Base-by-base conservation (phyloP, 2,888 invertebrate genomes). In the Caenorhabditis sp. region DNA sequence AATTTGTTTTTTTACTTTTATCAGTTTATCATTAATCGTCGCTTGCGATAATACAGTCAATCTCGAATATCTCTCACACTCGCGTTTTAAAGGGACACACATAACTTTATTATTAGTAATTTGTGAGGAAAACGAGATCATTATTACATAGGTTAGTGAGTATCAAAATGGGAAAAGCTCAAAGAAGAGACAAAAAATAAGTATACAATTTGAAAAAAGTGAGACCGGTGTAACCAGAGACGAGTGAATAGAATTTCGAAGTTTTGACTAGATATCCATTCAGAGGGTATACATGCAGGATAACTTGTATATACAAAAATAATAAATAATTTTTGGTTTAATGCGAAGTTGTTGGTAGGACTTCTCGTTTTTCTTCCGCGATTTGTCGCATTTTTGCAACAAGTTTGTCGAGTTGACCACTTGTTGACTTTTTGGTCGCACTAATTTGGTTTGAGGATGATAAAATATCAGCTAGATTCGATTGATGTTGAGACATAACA, bases 321-420 rank as follows among this genome's bases (percentile, higher is more conserved):
- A 57, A 57, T 57, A 26, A 57, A 27, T 26, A 26, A 36, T 36
- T 36, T n/a, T n/a, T n/a, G n/a, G 10, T 8, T 36, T 36, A 36
- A 36, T 36, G 36, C 17, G 65, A 59, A 10, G 20, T 58, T 31
- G 62, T 65, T 2, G 68, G 59, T 8, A 7, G 5, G 10, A 31
- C 10, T 31, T 68, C 68, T 57, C 63, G 63, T 54, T 64, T 23
- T 23, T 59, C 72, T 62, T 72, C 67, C 2, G 78, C 80, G 4
- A 80, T 57, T 10, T 68, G 62, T 17, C 71, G 53, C 79, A 82
- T 70, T 17, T 71, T 63, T 43, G 72, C 82, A 20, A 82, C 78
- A 0, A 76, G 70, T 64, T 78, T 78, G 52, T 82, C 82, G 27
- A 82, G 60, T 59, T 69, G 70, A 14, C 77, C 77, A 12, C 62